A percentile compares a stretch with the other conserved stretches of the same genome.
These are phyloP conservation scores for Sardina pilchardus DNA, from an alignment of 2,113 vertebrate species.

Conservation along the genomic window DNA sequence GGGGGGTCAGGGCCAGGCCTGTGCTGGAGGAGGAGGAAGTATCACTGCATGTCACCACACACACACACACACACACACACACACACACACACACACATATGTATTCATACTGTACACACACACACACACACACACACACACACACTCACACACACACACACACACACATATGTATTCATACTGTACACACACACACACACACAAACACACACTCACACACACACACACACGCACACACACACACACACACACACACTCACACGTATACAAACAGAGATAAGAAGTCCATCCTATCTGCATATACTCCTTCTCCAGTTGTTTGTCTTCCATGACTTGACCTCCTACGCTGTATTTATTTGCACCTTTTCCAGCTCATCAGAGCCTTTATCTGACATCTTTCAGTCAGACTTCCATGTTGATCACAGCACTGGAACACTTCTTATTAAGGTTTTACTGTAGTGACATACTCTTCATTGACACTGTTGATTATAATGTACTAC, in stretches of 20 bases:
- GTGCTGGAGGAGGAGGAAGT: not conserved
- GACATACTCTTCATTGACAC: no score
- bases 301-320: not conserved
- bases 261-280: not conserved
- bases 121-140: conserved; percentile 20
- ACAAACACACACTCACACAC: conserved; percentile 9
- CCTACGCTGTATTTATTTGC: no score
- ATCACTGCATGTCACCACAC: not conserved
- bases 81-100: conserved; percentile 7
- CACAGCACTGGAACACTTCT: no score
- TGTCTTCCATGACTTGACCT: not conserved
- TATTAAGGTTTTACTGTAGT: no score
- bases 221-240: conserved; percentile 22
- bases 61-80: conserved; percentile 20
- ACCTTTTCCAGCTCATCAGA: no score
- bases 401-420: no score
- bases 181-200: conserved; percentile 22
- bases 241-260: not conserved
- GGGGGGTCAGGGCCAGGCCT: not conserved
- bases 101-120: no score
- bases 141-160: not conserved
- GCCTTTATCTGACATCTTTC: no score
- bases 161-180: no score
- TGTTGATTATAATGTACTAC: no score
- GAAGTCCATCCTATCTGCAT: not conserved